Evolutionary conservation across 2,113 vertebrate genomes (phyloP), one percentile per base, ranked within the genome.

Genomic region (Halcyon malimbica): DNA sequence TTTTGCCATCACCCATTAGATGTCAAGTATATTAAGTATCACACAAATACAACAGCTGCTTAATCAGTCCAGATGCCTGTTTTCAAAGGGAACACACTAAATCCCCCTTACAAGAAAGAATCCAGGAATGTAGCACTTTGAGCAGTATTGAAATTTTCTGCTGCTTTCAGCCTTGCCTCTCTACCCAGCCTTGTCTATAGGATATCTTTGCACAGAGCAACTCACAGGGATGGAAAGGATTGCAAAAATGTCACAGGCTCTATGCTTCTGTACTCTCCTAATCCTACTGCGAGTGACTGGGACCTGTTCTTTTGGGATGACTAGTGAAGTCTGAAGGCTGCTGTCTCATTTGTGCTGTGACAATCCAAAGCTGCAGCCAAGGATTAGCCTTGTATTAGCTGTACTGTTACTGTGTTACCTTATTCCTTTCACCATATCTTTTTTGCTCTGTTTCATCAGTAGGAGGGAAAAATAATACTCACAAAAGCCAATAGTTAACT

Each of bases 251-350:
- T 28, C 44, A 65, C 2, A 7, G 59, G 31, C 57, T 91, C n/a
- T 42, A 1, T 33, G 83, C 69, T 84, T 76, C 63, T 77, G 63
- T n/a, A 37, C 70, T 59, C 63, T 74, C n/a, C 59, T 96, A 91
- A 96, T 92, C 94, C 94, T 26, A 26, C 18, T 2, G 6, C 28
- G 75, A 83, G 68, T 89, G 87, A 41, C 82, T 74, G 19, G 59
- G 51, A 88, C 71, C 76, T 56, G 67, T 56, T 50, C 85, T 95
- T 88, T 77, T 29, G 60, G 82, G 90, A 74, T 95, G 92, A 88
- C 71, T 54, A n/a, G 71, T 59, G 33, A 91, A 95, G 85, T 92
- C 85, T 89, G 65, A 95, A 95, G 93, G 41, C 81, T 85, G 81
- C 70, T 73, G 9, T 78, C 67, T 87, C 42, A 13, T 85, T 91